A percentile compares a stretch with the other conserved stretches of the same genome.
These are phyloP conservation scores for Pyrochroa serraticornis DNA, from an alignment of 2,888 invertebrate species.

Conservation along the genomic window DNA sequence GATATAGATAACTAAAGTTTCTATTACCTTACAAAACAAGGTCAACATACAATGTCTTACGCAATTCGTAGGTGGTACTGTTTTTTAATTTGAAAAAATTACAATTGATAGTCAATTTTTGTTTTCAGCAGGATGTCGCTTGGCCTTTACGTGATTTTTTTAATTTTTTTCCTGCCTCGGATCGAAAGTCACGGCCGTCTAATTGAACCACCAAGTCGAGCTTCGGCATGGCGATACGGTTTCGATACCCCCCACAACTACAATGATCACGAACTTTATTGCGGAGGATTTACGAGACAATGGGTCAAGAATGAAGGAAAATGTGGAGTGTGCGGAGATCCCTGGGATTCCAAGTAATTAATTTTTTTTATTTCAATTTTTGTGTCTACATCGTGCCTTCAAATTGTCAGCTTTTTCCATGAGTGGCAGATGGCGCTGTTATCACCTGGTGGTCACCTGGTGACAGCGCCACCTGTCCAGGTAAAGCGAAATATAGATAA, in stretches of 20 bases:
- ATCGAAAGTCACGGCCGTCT: conserved; percentile 73
- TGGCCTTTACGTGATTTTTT: conserved; percentile 6
- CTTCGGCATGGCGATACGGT: conserved; percentile 88
- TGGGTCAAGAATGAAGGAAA: conserved; percentile 82
- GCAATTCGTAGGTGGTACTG: too few species aligned
- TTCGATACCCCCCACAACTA: conserved; percentile 88
- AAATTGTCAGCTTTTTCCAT: too few species aligned
- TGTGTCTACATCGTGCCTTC: too few species aligned
- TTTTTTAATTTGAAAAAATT: not conserved
- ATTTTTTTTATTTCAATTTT: too few species aligned
- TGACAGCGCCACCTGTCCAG: too few species aligned
- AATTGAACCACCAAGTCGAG: conserved; percentile 85
- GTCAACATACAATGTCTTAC: too few species aligned
- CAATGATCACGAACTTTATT: conserved; percentile 87
- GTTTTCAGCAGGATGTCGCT: conserved; percentile 14
- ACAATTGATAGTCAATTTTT: not conserved
- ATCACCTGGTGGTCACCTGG: too few species aligned
- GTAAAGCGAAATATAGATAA: too few species aligned
- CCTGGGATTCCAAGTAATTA: conserved; percentile 70
- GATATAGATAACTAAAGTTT: too few species aligned
- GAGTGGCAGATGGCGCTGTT: too few species aligned
- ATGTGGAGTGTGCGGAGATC: conserved; percentile 87
- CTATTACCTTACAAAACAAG: too few species aligned
- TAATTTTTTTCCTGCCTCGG: conserved; percentile 34
- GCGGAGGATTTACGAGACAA: conserved; percentile 85